phyloP scores from a whole-genome alignment of 2,113 vertebrate genomes.

The Pangasianodon gigas region DNA sequence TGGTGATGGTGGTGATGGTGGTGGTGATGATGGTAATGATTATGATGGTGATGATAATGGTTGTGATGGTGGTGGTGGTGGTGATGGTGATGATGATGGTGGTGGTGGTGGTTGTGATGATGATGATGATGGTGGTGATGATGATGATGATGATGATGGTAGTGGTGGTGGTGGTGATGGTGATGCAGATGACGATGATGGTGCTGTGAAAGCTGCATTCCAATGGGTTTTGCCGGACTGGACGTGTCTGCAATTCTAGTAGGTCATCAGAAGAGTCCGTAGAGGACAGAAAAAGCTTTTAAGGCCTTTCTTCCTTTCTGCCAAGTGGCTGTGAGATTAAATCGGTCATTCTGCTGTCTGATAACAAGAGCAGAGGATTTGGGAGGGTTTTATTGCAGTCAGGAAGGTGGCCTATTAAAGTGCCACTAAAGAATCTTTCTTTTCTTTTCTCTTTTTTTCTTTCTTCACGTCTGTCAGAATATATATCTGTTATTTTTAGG shows the following conservation, averaged over 20 bases:
- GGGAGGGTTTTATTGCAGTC: neutral
- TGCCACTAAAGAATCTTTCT: neutral
- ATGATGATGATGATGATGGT: neutral
- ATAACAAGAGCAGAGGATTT: conserved; percentile 7
- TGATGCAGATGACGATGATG: neutral
- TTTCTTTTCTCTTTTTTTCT: neutral
- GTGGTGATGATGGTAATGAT: neutral
- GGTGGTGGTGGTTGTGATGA: neutral
- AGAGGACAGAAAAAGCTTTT: conserved; percentile 3
- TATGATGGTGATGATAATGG: neutral
- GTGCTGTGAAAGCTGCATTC: neutral
- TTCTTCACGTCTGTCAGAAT: neutral
- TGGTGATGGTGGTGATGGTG: neutral
- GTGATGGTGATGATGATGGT: neutral
- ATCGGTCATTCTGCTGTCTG: neutral
- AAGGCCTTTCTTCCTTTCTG: neutral
- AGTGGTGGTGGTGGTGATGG: neutral
- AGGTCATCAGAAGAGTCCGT: neutral
- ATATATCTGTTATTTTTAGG: neutral
- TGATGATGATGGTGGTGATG: neutral
- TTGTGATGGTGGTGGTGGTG: neutral
- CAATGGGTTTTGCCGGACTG: neutral
- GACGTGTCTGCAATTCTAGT: neutral
- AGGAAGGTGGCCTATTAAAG: conserved; percentile 3
- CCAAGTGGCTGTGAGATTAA: neutral